Base-by-base conservation (phyloP, 1,140 invertebrate genomes). In the Atta texana region DNA sequence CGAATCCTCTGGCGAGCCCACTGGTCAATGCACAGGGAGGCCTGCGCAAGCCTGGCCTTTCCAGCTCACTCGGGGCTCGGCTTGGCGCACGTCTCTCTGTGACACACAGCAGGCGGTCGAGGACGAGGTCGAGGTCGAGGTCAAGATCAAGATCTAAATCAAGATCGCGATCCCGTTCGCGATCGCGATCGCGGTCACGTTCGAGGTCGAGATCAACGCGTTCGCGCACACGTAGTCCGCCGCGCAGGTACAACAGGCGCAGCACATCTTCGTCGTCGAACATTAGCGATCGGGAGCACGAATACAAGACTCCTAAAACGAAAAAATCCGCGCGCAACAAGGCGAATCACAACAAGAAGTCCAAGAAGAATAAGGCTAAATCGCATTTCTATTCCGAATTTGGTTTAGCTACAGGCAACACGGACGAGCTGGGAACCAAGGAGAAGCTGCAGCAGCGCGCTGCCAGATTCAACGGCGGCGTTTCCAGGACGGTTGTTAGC, bases 371-470 rank as follows among this genome's bases (percentile, higher is more conserved):
- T 92, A 95, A 96, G 92, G 95, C 95, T 90, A 96, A 96, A 92
- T 94, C 96, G 66, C 96, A 97, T 94, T 97, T 97, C 92, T 98
- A 97, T 95, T 96, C 96, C 39, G 96, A 97, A 91, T 97, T 97
- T 95, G 96, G 96, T 90, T 91, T 94, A 92, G 95, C 96, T 92
- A 95, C 96, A 76, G 95, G 96, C 77, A 95, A 95, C 91, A 96
- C 96, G 61, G 96, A 96, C 72, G 95, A 97, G 88, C 96, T 97
- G 92, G 97, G 96, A 91, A 96, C 97, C 94, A 96, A 96, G 92
- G 97, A 97, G 93, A 96, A 97, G 92, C 95, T 98, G 85, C 97
- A 97, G 91, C 97, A 98, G 93, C 96, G 99, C 91, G 98, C 98
- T 75, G 98, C 98, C 85, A 96, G 98, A 92, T 99, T 99, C 92